A percentile compares a stretch with the other conserved stretches of the same genome.
Conservation (phyloP, 2,888 invertebrate species). For the Orthonychiurus folsomi region DNA sequence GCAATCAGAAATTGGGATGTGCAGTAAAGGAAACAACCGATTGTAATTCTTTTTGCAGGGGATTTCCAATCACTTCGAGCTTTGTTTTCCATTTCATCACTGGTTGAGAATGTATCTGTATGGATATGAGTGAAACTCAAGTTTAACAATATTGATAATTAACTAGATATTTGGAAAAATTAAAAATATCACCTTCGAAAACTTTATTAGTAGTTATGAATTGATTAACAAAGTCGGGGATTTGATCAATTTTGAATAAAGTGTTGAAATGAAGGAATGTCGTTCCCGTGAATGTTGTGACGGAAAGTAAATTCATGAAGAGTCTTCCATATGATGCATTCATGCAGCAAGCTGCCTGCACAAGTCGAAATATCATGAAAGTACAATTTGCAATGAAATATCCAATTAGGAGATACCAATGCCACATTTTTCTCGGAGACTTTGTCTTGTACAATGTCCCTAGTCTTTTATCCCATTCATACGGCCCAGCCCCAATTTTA, state of each 20-base stretch:
- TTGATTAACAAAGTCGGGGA: neutral
- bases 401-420: neutral
- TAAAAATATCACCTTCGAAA: neutral
- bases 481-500: neutral
- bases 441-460: neutral
- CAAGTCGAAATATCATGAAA: neutral
- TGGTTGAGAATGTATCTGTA: neutral
- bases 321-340: neutral
- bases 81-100: neutral
- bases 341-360: slow-evolving; percentile 6
- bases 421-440: neutral
- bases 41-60: neutral
- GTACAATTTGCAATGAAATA: neutral
- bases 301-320: neutral
- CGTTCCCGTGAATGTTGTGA: neutral
- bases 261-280: neutral
- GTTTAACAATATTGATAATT: too few relatives aligned
- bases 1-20: neutral
- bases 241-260: neutral
- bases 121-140: too few relatives aligned
- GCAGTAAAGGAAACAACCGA: neutral
- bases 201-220: neutral
- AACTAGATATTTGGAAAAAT: too few relatives aligned
- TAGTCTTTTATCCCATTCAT: neutral
- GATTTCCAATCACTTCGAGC: neutral